phyloP scores from a whole-genome alignment of 1,140 invertebrate genomes.

The Zaprionus lachaisei region DNA sequence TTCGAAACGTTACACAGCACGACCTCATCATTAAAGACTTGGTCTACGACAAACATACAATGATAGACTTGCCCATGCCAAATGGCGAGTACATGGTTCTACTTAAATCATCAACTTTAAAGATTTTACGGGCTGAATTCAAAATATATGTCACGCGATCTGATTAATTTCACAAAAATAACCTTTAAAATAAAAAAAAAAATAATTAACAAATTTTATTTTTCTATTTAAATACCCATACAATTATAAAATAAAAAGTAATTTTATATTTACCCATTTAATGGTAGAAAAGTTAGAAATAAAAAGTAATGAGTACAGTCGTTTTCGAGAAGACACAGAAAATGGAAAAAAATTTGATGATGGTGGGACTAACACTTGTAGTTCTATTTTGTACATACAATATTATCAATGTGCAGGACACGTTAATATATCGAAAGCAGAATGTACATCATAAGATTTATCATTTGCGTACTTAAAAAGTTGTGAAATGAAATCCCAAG shows the following conservation, averaged over 20 bases:
- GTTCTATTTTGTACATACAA: background rate
- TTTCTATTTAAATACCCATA: no score
- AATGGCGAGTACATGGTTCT: conserved; percentile 48
- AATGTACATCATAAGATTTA: conserved; percentile 34
- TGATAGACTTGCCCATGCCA: conserved; percentile 36
- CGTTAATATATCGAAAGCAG: background rate
- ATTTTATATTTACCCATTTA: background rate
- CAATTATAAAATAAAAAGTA: background rate
- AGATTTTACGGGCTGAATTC: conserved; percentile 34
- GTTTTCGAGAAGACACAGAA: background rate
- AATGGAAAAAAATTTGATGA: background rate
- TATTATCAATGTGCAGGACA: background rate
- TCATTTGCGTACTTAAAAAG: conserved; percentile 27
- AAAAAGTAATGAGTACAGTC: background rate
- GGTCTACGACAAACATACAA: conserved; percentile 13
- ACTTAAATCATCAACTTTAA: conserved; percentile 15
- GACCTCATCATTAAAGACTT: conserved; percentile 30
- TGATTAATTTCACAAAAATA: conserved; percentile 5
- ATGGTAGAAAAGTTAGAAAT: background rate
- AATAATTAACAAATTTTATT: no score
- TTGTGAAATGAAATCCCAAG: conserved; percentile 29
- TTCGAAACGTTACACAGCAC: conserved; percentile 1
- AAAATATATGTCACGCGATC: conserved; percentile 35
- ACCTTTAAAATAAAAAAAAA: background rate
- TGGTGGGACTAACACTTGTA: background rate